Evolutionary conservation across 2,888 invertebrate species (phyloP).

Genomic region (Acholoe squamosa): DNA sequence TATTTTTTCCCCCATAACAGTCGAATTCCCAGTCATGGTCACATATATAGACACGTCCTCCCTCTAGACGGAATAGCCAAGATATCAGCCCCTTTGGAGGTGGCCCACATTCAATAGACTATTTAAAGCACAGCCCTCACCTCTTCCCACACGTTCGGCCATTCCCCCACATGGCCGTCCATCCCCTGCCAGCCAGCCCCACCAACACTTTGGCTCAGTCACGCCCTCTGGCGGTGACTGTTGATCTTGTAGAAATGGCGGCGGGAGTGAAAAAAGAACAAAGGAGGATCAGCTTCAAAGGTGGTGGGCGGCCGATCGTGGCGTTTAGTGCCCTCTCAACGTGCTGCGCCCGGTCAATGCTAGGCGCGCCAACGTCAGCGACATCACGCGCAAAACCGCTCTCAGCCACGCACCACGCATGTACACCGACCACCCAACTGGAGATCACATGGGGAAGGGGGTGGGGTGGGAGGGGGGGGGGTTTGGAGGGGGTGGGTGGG

Average conservation of each 20-base stretch:
- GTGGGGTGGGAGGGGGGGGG: neutral
- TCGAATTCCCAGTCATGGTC: no score
- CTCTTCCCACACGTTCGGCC: neutral
- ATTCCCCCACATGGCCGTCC: neutral
- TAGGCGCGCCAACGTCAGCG: neutral
- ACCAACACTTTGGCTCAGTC: neutral
- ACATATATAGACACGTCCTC: no score
- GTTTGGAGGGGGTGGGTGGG: neutral
- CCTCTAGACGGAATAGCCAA: no score
- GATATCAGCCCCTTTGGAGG: neutral
- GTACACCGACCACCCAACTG: neutral
- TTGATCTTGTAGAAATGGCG: slow-evolving; percentile 23
- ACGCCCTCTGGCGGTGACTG: neutral
- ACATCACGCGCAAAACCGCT: slow-evolving; percentile 55
- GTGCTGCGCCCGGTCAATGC: neutral
- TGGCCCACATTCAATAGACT: neutral
- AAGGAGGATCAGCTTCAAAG: slow-evolving; percentile 53
- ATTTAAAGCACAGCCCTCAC: neutral
- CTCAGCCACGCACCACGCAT: slow-evolving; percentile 13
- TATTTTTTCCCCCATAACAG: no score
- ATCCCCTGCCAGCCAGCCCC: neutral
- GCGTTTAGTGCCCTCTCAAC: neutral
- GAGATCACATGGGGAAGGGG: neutral
- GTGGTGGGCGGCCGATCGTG: neutral
- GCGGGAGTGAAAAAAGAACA: slow-evolving; percentile 1